Conservation (phyloP, 2,888 invertebrate species). For the Cinara cedri region DNA sequence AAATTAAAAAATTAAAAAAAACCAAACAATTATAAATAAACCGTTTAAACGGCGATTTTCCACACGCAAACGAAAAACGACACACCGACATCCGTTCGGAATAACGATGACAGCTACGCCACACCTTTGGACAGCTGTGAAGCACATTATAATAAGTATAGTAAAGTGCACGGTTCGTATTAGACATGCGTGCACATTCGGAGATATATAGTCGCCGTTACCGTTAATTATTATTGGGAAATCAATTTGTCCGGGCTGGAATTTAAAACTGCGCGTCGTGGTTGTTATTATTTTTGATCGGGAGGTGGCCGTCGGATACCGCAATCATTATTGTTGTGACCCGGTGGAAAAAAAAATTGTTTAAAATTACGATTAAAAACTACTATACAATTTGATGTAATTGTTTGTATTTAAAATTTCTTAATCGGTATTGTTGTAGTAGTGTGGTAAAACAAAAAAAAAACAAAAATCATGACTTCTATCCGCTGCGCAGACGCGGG, state of each 20-base stretch:
- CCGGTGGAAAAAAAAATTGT: not conserved
- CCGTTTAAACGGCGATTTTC: not conserved
- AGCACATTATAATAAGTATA: not conserved
- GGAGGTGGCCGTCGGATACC: too few species aligned
- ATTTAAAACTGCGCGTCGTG: not conserved
- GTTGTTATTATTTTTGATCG: too few species aligned
- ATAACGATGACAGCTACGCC: not conserved
- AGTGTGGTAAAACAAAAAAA: too few species aligned
- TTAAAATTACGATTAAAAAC: not conserved
- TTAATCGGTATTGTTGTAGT: too few species aligned
- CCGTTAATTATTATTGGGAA: slow-evolving; percentile 8
- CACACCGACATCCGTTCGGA: not conserved
- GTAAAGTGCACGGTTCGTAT: too few species aligned
- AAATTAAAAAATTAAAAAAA: too few species aligned
- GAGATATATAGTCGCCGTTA: not conserved
- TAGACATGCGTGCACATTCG: slow-evolving; percentile 1
- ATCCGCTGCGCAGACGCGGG: too few species aligned
- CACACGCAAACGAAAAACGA: not conserved
- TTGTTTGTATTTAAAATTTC: too few species aligned
- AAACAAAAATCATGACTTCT: too few species aligned
- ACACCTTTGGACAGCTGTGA: not conserved
- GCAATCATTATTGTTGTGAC: not conserved
- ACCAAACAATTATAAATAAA: not conserved
- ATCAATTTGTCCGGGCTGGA: not conserved
- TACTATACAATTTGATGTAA: too few species aligned